Base-by-base conservation (phyloP, 2,888 invertebrate genomes). In the Phortica magna region DNA sequence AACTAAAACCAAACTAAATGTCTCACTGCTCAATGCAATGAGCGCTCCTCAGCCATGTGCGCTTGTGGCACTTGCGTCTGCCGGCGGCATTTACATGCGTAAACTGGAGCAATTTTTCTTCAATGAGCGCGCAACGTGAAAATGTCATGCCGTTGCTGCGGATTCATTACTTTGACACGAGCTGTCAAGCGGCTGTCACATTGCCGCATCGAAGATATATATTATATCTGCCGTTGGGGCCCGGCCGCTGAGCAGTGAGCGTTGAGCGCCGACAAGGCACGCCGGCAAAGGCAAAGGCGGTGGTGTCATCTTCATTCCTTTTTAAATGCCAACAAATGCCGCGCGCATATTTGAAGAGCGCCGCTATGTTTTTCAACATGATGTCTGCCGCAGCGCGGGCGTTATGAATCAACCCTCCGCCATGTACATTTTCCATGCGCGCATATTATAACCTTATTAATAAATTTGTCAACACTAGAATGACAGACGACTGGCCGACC, bases 91-190 rank as follows among this genome's bases (percentile, higher is more conserved):
- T 48, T 22, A 70, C 43, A 48, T 48, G 48, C 72, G 77, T 84
- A 87, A 89, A 89, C 86, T 89, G 83, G 81, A 85, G 88, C 88
- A 82, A 89, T 88, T 83, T 86, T 84, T 89, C 89, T 78, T 70
- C 17, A 61, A 10, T 22, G 17, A 61, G 10, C 7, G 22, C 19
- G 22, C 19, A 83, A 86, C 83, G 87, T 86, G 83, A 85, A 90
- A 88, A 84, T 89, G 90, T 90, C 90, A 89, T 82, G 83, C 82
- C 83, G 83, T 84, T 88, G 89, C 88, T 88, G 87, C 83, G 86
- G 89, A 90, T 90, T 90, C 90, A 90, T 90, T 90, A 90, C 90
- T 90, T 89, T 90, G 90, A 90, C 90, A 90, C 89, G 83, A 87
- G 84, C 88, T 90, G 90, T 90, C 90, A 90, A 88, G 87, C 89